Conservation (phyloP, 2,888 invertebrate species). For the Arrhopalites spinosus region DNA sequence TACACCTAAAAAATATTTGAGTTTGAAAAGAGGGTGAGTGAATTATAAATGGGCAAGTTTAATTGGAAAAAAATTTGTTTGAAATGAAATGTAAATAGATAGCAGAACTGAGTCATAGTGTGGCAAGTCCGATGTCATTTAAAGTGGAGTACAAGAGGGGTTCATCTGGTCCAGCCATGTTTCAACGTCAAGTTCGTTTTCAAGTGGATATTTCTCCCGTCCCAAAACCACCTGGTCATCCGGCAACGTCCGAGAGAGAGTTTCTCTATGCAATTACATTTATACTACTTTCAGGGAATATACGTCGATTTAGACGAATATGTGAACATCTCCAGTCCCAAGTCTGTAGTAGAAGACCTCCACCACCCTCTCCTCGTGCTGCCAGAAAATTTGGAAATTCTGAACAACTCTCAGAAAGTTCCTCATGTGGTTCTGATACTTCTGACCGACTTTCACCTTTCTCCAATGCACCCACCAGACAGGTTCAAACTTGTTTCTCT, state of each 20-base stretch:
- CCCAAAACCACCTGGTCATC: conserved; percentile 68
- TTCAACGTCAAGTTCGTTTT: conserved; percentile 93
- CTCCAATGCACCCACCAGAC: conserved; percentile 62
- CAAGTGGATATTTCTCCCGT: conserved; percentile 67
- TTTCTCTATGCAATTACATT: conserved; percentile 91
- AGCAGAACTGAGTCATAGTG: conserved; percentile 94
- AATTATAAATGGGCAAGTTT: too few relatives aligned
- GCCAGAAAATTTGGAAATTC: conserved; percentile 66
- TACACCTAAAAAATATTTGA: too few relatives aligned
- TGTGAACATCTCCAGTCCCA: conserved; percentile 95
- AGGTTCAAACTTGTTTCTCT: conserved; percentile 59
- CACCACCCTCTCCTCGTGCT: conserved; percentile 70
- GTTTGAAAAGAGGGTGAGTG: too few relatives aligned
- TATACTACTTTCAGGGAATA: conserved; percentile 90
- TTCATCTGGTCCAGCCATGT: conserved; percentile 92
- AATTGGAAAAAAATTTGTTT: neutral
- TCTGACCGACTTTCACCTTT: conserved; percentile 68
- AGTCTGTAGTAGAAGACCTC: conserved; percentile 66
- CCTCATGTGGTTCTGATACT: conserved; percentile 72
- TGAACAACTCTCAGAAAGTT: conserved; percentile 71
- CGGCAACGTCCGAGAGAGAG: conserved; percentile 67
- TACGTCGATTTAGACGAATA: conserved; percentile 89
- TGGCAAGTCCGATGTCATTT: conserved; percentile 97
- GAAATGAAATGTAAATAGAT: conserved; percentile 67
- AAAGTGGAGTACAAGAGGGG: conserved; percentile 96